Percentiles rank a stretch among this genome's conserved stretches.
Conservation (phyloP, 2,113 vertebrate species). For the Mormyrus lacerda region DNA sequence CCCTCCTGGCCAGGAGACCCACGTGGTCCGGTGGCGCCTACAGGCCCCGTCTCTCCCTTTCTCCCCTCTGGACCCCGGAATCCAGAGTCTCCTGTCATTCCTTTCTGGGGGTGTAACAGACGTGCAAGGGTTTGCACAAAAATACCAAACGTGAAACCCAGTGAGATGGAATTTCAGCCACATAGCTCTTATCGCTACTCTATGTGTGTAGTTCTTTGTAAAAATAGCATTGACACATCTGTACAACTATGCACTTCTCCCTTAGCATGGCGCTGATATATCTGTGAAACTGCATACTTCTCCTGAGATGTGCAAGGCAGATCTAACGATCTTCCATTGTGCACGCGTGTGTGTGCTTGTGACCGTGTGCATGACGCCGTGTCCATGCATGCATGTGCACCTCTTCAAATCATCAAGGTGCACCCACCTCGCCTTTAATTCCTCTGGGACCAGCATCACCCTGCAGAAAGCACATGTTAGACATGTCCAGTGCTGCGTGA, state of each 20-base stretch:
- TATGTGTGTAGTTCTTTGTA: neutral
- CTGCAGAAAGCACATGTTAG: neutral
- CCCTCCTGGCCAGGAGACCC: constrained; percentile 58
- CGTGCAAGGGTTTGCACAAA: neutral
- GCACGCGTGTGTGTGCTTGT: neutral
- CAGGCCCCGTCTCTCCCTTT: constrained; percentile 53
- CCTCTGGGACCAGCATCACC: neutral
- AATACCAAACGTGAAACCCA: neutral
- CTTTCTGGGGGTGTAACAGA: constrained; percentile 46
- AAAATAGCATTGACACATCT: neutral
- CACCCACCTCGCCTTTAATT: neutral
- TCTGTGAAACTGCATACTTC: neutral
- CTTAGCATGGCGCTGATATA: neutral
- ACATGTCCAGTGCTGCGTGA: neutral
- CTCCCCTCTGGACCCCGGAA: constrained; percentile 50
- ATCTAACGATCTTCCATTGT: neutral
- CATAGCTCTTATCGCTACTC: neutral
- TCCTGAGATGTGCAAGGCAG: neutral
- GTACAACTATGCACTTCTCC: neutral
- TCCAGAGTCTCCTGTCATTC: constrained; percentile 50
- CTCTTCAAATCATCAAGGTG: neutral
- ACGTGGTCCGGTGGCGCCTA: constrained; percentile 49
- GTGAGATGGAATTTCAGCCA: neutral
- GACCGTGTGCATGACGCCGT: neutral
- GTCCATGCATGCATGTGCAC: neutral